Conservation (phyloP, 2,113 vertebrate genomes). For the Nothocercus nigrocapillus region DNA sequence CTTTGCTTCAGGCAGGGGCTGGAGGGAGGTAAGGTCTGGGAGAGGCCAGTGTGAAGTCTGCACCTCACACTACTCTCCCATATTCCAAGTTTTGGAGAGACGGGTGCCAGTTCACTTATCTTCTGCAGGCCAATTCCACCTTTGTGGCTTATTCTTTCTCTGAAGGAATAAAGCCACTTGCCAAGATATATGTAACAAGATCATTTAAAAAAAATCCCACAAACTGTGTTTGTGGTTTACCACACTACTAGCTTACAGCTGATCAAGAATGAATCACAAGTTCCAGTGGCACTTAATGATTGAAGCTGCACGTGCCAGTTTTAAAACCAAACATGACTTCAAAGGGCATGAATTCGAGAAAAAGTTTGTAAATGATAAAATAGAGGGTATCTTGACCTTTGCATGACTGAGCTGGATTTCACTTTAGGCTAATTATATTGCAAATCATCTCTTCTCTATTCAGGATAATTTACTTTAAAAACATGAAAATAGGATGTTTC, state of each 20-base stretch:
- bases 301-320: not conserved
- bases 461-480: constrained; percentile 65
- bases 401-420: constrained; percentile 44
- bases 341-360: not conserved
- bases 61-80: too few relatives aligned
- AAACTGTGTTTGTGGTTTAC: not conserved
- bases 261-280: not conserved
- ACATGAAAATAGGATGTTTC: constrained; percentile 59
- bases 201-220: not conserved
- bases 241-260: not conserved
- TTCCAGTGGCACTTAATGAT: not conserved
- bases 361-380: constrained; percentile 21
- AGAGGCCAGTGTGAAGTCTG: too few relatives aligned
- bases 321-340: not conserved
- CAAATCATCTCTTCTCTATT: constrained; percentile 51
- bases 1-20: too few relatives aligned
- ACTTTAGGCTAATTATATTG: constrained; percentile 41
- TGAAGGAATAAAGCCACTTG: not conserved
- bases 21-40: too few relatives aligned
- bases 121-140: not conserved
- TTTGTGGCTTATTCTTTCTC: not conserved
- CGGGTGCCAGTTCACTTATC: too few relatives aligned
- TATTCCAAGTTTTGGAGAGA: too few relatives aligned
- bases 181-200: not conserved
- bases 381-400: constrained; percentile 60